Evolutionary conservation across 2,888 invertebrate species (phyloP).

Genomic region (Ypsolopha sequella): DNA sequence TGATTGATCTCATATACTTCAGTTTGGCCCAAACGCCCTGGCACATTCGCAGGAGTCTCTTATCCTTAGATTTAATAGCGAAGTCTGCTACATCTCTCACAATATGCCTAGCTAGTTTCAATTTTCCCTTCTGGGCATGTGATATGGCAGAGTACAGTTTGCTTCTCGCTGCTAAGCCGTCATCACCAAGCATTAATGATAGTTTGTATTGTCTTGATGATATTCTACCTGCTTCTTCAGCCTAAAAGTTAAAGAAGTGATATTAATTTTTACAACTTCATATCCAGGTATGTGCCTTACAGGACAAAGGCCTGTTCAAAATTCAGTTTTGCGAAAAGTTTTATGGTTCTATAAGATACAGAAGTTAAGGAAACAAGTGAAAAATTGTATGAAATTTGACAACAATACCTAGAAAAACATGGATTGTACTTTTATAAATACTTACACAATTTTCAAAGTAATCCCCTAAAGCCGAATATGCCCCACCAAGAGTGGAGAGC

Average conservation of each 20-base stretch:
- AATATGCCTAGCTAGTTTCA: slow-evolving; percentile 74
- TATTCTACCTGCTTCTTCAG: slow-evolving; percentile 89
- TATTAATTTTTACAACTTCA: not conserved
- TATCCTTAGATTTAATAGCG: slow-evolving; percentile 65
- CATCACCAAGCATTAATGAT: slow-evolving; percentile 86
- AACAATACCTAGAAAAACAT: not conserved
- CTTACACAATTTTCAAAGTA: slow-evolving; percentile 83
- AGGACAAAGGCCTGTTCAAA: not conserved
- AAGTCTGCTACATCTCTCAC: slow-evolving; percentile 55
- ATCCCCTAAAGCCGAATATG: slow-evolving; percentile 95
- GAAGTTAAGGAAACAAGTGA: not conserved
- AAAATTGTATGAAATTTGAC: too few species aligned
- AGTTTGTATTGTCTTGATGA: slow-evolving; percentile 86
- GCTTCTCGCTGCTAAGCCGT: slow-evolving; percentile 84
- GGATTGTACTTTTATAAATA: slow-evolving; percentile 10
- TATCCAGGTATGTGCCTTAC: not conserved
- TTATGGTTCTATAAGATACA: not conserved
- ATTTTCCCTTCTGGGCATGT: slow-evolving; percentile 83
- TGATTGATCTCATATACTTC: slow-evolving; percentile 62
- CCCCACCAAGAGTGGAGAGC: slow-evolving; percentile 96
- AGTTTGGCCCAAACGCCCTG: slow-evolving; percentile 89
- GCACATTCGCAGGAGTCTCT: slow-evolving; percentile 83
- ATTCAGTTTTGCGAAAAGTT: too few species aligned
- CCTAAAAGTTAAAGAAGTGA: slow-evolving; percentile 64
- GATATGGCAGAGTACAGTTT: slow-evolving; percentile 89